Evolutionary conservation across 1,140 invertebrate genomes (phyloP), one percentile per base, ranked within the genome.

Genomic region (Drosophila quadrilineata): DNA sequence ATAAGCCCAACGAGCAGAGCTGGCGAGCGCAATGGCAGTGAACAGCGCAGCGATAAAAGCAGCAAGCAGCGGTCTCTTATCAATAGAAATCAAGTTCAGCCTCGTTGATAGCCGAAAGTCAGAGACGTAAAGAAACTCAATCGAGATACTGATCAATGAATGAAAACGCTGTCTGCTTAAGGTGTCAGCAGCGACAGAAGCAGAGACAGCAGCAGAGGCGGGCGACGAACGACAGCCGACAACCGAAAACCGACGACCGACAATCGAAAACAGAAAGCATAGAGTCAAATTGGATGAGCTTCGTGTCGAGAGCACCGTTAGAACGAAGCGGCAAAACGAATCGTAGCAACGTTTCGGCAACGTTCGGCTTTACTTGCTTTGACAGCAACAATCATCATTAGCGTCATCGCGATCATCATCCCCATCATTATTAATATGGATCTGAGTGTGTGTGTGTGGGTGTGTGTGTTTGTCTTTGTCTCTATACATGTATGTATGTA

Each of bases 251-350:
- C n/a, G n/a, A n/a, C n/a, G n/a, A n/a, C n/a, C n/a, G n/a, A n/a
- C n/a, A n/a, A n/a, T n/a, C n/a, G n/a, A n/a, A n/a, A n/a, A n/a
- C n/a, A n/a, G n/a, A n/a, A n/a, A n/a, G n/a, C n/a, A n/a, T n/a
- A n/a, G n/a, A n/a, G 52, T 43, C 36, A 4, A 36, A 19, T 6
- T 8, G 12, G 6, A 9, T 6, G 41, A 26, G 26, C 19, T 19
- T 50, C 52, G 40, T 57, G 43, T 41, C n/a, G n/a, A n/a, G n/a
- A n/a, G 29, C 58, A 80, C 71, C 69, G 75, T 76, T 77, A 76
- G 63, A 76, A 76, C 57, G 50, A 46, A 41, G n/a, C 36, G 16
- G 24, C 8, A 48, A 54, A 71, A 66, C 62, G 45, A 43, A 41
- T 5, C 22, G 17, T 54, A 29, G 49, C 40, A 1, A 21, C 6